phyloP scores from a whole-genome alignment of 2,113 vertebrate species.

The Pteronura brasiliensis region DNA sequence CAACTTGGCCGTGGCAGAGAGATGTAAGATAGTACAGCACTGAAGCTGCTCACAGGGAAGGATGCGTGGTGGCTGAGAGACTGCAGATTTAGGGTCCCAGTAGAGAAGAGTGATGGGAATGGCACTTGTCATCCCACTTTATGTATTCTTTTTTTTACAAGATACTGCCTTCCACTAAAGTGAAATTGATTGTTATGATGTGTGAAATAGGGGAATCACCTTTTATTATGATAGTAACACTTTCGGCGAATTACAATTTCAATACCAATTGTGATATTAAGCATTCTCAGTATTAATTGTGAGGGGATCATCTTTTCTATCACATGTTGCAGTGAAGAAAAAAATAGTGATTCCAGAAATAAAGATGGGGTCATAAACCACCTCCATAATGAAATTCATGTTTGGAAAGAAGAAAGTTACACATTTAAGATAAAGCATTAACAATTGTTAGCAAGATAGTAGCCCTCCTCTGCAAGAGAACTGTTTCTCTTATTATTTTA shows the following conservation, averaged over 20 bases:
- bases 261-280: neutral
- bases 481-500: neutral
- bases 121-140: too few relatives aligned
- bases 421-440: neutral
- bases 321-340: neutral
- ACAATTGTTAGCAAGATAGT: neutral
- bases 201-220: neutral
- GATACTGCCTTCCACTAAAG: neutral
- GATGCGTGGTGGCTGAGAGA: rapidly evolving
- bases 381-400: neutral
- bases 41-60: neutral
- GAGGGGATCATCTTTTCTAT: neutral
- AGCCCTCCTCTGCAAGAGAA: neutral
- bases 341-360: neutral
- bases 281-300: neutral
- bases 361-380: neutral
- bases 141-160: neutral
- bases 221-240: neutral
- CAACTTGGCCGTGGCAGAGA: neutral
- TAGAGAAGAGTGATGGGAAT: neutral
- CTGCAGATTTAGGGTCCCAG: neutral
- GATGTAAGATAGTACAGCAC: neutral
- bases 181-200: neutral
- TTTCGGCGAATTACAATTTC: neutral
- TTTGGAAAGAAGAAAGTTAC: neutral